phyloP scores from a whole-genome alignment of 2,113 vertebrate genomes.

The Apus apus region DNA sequence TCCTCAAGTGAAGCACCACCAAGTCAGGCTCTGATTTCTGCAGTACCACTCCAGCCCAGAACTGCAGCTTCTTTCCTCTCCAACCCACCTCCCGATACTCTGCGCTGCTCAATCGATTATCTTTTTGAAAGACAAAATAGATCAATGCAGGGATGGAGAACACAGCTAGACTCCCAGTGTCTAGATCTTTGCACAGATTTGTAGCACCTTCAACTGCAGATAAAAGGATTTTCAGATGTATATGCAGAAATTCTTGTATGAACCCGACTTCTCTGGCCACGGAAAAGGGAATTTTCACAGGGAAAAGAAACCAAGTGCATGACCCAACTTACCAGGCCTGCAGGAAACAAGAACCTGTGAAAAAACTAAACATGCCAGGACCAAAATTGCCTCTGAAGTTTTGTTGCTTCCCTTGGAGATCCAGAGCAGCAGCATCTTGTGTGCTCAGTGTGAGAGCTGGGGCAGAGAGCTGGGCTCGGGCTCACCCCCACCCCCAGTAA shows the following conservation, averaged over 20 bases:
- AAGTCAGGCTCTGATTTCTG: neutral
- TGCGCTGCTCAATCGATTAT: neutral
- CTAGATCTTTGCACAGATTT: neutral
- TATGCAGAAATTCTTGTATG: neutral
- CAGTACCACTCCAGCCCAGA: neutral
- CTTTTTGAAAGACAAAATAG: neutral
- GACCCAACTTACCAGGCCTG: neutral
- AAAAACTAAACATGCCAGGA: neutral
- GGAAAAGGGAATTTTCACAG: neutral
- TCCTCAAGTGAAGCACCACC: neutral
- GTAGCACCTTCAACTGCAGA: neutral
- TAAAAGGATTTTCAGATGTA: neutral
- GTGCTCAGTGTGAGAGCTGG: neutral
- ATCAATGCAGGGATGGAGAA: neutral
- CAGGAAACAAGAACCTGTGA: neutral
- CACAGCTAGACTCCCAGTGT: rapidly evolving
- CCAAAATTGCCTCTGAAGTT: neutral
- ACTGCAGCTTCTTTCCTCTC: neutral
- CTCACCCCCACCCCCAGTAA: neutral
- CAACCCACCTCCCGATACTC: neutral
- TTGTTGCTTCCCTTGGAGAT: neutral
- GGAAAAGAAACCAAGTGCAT: neutral
- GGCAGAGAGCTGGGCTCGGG: neutral
- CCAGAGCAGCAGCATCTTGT: rapidly evolving
- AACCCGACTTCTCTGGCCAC: neutral